These are phyloP conservation scores for Linnaemya tessellans DNA, from an alignment of 2,888 invertebrate species.

Conservation along the genomic window DNA sequence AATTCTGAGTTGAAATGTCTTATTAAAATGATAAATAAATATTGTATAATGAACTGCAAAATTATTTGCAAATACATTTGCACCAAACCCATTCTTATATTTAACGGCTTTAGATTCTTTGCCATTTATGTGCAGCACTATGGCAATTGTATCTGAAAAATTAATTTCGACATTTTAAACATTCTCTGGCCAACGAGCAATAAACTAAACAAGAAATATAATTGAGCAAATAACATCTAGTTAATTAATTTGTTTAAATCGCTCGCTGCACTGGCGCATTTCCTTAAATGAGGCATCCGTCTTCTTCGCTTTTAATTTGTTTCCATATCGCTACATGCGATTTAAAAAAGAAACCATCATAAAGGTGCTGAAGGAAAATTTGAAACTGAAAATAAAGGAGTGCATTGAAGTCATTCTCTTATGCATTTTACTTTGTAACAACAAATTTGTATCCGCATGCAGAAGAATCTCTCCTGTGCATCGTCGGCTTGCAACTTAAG, in stretches of 20 bases:
- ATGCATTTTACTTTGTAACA: constrained; percentile 3
- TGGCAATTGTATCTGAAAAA: too few species aligned
- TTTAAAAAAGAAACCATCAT: neutral
- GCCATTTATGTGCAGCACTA: neutral
- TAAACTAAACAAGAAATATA: constrained; percentile 33
- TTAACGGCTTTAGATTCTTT: neutral
- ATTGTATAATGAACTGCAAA: constrained; percentile 43
- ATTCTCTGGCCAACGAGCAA: constrained; percentile 26
- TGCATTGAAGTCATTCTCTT: constrained; percentile 6
- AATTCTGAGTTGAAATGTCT: constrained; percentile 31
- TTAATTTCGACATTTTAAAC: neutral
- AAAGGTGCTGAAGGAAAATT: constrained; percentile 9
- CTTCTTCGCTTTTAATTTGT: neutral
- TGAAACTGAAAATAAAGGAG: neutral
- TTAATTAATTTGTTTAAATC: constrained; percentile 53
- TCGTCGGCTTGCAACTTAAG: constrained; percentile 60
- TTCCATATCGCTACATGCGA: neutral
- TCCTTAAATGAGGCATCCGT: constrained; percentile 19
- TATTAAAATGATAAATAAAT: constrained; percentile 47
- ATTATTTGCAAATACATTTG: neutral
- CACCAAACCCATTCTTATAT: neutral
- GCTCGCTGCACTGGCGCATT: constrained; percentile 4
- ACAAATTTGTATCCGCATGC: neutral
- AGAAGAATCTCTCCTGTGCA: constrained; percentile 22
- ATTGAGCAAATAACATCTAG: constrained; percentile 37